Base-by-base conservation (phyloP, 2,797 vertebrate genomes). In the Sebastes itinus region DNA sequence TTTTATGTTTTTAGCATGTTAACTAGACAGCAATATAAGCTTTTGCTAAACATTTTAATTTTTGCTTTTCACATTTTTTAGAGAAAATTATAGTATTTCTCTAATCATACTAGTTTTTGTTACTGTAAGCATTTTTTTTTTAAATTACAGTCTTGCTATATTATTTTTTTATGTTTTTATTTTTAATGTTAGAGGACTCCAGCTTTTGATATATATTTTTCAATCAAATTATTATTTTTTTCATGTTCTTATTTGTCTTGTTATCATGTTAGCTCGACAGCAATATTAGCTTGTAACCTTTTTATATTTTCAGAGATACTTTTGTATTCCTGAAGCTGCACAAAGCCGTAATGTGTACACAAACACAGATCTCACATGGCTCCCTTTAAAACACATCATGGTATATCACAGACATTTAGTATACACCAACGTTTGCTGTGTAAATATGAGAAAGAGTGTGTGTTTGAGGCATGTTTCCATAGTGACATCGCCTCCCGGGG, bases 381-480 rank as follows among this genome's bases (percentile, higher is more conserved):
- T 59, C 70, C 61, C 79, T 76, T 80, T 25, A 82, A 84, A 59
- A 76, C 76, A 64, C 70, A 62, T 72, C 27, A 69, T 46, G 25
- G 61, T 33, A 67, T 6, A 61, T 69, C 60, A 22, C 30, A 61
- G 68, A 78, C 63, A 69, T 81, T 83, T 73, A 71, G 56, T 10
- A 9, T 64, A 22, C 27, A 77, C 56, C 64, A 75, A 13, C 77
- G 69, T 63, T 9, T 55, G 67, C 55, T 84, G 74, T 69, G 75
- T 61, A 46, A 20, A 46, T 65, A 8, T 62, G 67, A 69, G 25
- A 64, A 54, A 54, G 27, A 56, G 64, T 66, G 71, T 59, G 78
- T 62, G 58, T 80, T 80, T 79, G 77, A 67, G 73, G 75, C 74
- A 76, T 81, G 94, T 96, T 95, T 90, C 94, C 94, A 95, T 95